Base-by-base conservation (phyloP, 2,888 invertebrate genomes). In the Rhamphomyia laevipes region DNA sequence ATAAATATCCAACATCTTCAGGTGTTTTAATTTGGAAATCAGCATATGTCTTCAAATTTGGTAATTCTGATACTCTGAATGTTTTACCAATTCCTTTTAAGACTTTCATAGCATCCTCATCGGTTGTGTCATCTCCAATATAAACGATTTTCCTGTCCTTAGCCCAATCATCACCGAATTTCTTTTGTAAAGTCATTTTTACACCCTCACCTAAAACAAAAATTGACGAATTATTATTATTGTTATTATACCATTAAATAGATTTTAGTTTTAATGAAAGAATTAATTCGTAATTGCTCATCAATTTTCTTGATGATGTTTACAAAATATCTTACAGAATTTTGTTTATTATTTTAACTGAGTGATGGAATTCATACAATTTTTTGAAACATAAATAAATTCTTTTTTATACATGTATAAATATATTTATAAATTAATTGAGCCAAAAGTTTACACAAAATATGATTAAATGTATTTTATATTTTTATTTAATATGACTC, bases 31-130 rank as follows among this genome's bases (percentile, higher is more conserved):
- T 69, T 59, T 85, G 80, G 49, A 80, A 74, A 59, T 84, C 82
- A 9, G 85, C 85, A 17, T 80, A 79, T 35, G 86, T 85, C 59
- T 80, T 78, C 47, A 84, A 76, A 49, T 81, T 81, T 56, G 81
- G 77, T 31, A 82, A 78, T 15, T 81, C 78, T 2, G 85, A 80
- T 4, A 86, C 82, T 53, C 86, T 75, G 73, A 86, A 86, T 15
- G 85, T 84, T 38, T 83, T 81, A 12, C 84, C 85, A 78, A 67
- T 64, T 50, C 66, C 67, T 45, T 59, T 57, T 42, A 67, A 58
- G 53, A 88, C 86, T 78, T 81, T 77, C 82, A 91, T 90, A 44
- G 90, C 91, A 66, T 90, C 90, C 72, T 91, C 90, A 65, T 91
- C 91, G 9, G 90, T 91, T 54, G 79, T 81, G 66, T 90, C 91